Evolutionary conservation across 2,797 vertebrate species (phyloP), one percentile per base, ranked within the genome.

Genomic region (Microctenopoma steveboyesi): DNA sequence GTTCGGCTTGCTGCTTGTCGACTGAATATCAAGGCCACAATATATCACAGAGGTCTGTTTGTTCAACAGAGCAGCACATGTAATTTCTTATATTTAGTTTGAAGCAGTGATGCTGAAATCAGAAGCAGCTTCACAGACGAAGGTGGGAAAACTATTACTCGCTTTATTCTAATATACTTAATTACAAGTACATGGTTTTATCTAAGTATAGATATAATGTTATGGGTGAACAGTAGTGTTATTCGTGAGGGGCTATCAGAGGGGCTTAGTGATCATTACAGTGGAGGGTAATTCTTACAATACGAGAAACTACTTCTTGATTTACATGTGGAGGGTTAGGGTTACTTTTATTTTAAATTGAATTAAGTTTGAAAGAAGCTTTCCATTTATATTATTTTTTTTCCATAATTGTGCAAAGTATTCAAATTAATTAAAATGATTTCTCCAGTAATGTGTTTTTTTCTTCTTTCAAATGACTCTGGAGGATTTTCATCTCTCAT

Each of bases 1-100:
- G 66, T 63, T 72, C 53, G 47, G 63, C 47, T 47, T 42, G 28
- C 78, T 85, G 78, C 55, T 25, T 80, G 83, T 89, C 79, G 80
- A 33, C 59, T 64, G 49, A 68, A 78, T 69, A 72, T 81, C 84
- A 79, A 88, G 83, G 84, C 72, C 60, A 62, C 76, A 61, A 69
- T 78, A 70, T 35, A 80, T 86, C 73, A 71, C 64, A 72, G 71
- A 74, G 25, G 59, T 57, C 3, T 63, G 77, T 81, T 64, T 73
- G 71, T 79, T 85, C 64, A 69, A 1, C 74, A 45, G 56, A 72
- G 71, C 62, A 39, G 49, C 1, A 2, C 47, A 25, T 12, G 30
- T 14, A 52, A 48, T 33, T 59, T 49, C 25, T 57, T 49, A 71
- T 64, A 61, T 54, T 39, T 16, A 30, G 18, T 64, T 68, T 49